Evolutionary conservation across 2,888 invertebrate genomes (phyloP).

Genomic region (Perdita meconis): DNA sequence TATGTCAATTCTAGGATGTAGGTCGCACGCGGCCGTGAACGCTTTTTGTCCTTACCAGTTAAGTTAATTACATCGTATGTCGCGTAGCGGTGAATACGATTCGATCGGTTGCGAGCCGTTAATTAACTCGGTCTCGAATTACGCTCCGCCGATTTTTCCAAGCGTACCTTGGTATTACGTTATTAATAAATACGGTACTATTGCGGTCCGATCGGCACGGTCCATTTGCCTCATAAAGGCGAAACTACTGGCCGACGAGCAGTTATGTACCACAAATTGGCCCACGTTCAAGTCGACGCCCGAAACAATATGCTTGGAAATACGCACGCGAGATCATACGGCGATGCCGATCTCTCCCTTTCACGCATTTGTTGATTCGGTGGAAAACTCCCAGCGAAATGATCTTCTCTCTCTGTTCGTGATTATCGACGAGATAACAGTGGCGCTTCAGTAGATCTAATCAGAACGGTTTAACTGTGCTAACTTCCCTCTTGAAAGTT

Average conservation of each 20-base stretch:
- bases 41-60: neutral
- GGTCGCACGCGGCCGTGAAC: neutral
- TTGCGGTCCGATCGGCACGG: slow-evolving; percentile 45
- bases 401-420: neutral
- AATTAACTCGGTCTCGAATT: slow-evolving; percentile 1
- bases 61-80: slow-evolving; percentile 2
- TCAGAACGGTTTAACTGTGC: too few relatives aligned
- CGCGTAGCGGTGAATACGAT: neutral
- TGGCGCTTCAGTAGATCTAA: too few relatives aligned
- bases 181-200: slow-evolving; percentile 32
- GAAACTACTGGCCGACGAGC: slow-evolving; percentile 54
- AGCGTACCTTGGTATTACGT: neutral
- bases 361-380: neutral
- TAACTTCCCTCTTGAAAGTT: too few relatives aligned
- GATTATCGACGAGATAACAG: slow-evolving; percentile 7
- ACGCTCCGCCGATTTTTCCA: neutral
- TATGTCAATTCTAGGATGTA: slow-evolving; percentile 19
- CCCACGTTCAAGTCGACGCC: slow-evolving; percentile 57
- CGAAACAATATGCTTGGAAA: slow-evolving; percentile 60
- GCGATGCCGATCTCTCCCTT: slow-evolving; percentile 18
- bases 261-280: slow-evolving; percentile 65
- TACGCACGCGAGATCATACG: slow-evolving; percentile 34
- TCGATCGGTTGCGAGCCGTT: neutral
- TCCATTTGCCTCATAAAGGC: slow-evolving; percentile 61
- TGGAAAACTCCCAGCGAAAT: neutral